Evolutionary conservation across 2,888 invertebrate species (phyloP).

Genomic region (Carcina quercana): DNA sequence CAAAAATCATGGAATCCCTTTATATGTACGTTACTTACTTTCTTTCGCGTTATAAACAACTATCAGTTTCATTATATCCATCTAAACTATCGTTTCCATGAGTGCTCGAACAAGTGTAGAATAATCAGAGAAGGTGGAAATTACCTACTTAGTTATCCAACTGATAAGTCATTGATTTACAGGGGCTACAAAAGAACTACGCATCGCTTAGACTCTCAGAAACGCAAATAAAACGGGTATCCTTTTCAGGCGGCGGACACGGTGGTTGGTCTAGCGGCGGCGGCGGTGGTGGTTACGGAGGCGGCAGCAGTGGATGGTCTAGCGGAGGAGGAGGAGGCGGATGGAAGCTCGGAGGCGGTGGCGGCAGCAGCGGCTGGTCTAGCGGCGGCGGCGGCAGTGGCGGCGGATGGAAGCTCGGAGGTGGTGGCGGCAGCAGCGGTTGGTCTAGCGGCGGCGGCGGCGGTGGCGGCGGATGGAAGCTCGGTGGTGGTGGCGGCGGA

Average conservation of each 20-base stretch:
- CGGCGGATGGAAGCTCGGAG: slow-evolving; percentile 19
- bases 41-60: no score
- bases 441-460: slow-evolving; percentile 20
- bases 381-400: slow-evolving; percentile 17
- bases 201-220: no score
- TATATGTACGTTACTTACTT: no score
- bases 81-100: no score
- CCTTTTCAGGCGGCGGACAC: slow-evolving; percentile 13
- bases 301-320: slow-evolving; percentile 20
- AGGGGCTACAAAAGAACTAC: no score
- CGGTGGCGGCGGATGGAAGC: slow-evolving; percentile 17
- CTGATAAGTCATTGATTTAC: no score
- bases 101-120: no score
- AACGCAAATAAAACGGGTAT: no score
- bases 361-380: slow-evolving; percentile 18
- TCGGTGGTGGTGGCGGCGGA: slow-evolving; percentile 9
- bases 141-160: no score
- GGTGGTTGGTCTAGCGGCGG: slow-evolving; percentile 17
- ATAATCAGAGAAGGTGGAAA: no score
- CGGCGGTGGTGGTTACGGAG: slow-evolving; percentile 13
- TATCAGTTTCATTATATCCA: no score
- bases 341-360: slow-evolving; percentile 22
- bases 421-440: slow-evolving; percentile 22
- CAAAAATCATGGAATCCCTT: no score
- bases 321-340: slow-evolving; percentile 17